These are phyloP conservation scores for Rachycentron canadum DNA, from an alignment of 2,797 vertebrate species.

Conservation along the genomic window DNA sequence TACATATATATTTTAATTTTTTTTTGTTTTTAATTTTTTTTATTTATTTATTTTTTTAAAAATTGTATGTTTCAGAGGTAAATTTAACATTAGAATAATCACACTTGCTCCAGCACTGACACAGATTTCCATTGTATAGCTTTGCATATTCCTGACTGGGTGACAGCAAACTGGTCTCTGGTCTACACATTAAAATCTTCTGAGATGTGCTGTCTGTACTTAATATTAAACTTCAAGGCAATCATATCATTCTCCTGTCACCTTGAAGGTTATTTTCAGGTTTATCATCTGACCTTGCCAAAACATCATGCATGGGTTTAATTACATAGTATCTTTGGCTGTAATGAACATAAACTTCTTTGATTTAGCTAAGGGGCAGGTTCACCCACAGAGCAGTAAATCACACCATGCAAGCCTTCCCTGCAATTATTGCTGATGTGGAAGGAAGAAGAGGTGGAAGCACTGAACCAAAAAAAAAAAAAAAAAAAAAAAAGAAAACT, in stretches of 20 bases:
- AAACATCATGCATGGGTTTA: not conserved
- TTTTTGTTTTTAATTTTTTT: too few relatives aligned
- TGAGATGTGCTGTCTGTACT: not conserved
- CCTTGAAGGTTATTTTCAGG: not conserved
- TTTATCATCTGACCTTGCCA: not conserved
- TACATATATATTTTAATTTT: too few relatives aligned
- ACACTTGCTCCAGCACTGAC: not conserved
- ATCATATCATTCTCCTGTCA: not conserved
- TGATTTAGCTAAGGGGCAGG: not conserved
- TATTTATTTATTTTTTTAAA: not conserved
- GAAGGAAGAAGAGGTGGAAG: constrained; percentile 12
- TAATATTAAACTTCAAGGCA: not conserved
- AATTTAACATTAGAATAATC: not conserved
- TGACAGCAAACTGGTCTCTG: not conserved
- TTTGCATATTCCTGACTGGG: not conserved
- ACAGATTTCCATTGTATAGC: not conserved
- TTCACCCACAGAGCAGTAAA: constrained; percentile 1
- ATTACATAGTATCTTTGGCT: not conserved
- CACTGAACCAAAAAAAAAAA: not conserved
- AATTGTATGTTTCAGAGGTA: not conserved
- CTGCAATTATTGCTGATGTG: not conserved
- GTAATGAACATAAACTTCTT: not conserved
- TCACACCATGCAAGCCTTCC: not conserved
- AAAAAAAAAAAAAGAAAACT: too few relatives aligned
- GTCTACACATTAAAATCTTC: constrained; percentile 3